phyloP scores from a whole-genome alignment of 2,113 vertebrate genomes.

The Sander vitreus region DNA sequence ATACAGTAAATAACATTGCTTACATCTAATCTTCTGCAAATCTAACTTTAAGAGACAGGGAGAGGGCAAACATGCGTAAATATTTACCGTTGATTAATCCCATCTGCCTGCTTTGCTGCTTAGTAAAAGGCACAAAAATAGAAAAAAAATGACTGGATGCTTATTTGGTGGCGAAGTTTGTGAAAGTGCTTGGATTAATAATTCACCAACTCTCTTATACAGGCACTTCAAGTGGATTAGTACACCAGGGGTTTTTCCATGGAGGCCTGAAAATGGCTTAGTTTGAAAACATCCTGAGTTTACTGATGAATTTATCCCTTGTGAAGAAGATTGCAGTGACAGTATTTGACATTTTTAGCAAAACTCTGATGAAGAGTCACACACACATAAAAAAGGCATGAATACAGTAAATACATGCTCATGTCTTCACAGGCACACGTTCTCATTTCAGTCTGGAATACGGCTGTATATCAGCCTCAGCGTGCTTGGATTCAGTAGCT shows the following conservation, averaged over 20 bases:
- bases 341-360: not conserved
- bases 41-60: not conserved
- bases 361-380: not conserved
- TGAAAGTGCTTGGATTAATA: slow-evolving; percentile 11
- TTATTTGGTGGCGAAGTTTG: slow-evolving; percentile 16
- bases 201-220: not conserved
- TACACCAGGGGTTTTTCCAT: slow-evolving; percentile 8
- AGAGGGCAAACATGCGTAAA: slow-evolving; percentile 10
- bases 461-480: not conserved
- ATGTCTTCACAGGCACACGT: not conserved
- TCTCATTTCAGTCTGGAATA: not conserved
- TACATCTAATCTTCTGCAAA: slow-evolving; percentile 12
- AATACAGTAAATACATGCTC: too few relatives aligned
- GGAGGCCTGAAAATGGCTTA: not conserved
- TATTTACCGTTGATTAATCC: slow-evolving; percentile 30
- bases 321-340: not conserved
- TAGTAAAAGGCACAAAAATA: slow-evolving; percentile 15
- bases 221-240: not conserved
- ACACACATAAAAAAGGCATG: not conserved
- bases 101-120: slow-evolving; percentile 1
- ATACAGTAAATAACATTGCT: slow-evolving; percentile 24
- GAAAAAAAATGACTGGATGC: not conserved
- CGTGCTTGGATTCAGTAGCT: not conserved
- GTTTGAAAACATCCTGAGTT: not conserved
- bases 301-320: slow-evolving; percentile 1